Base-by-base conservation (phyloP, 1,140 invertebrate genomes). In the Planococcus citri region DNA sequence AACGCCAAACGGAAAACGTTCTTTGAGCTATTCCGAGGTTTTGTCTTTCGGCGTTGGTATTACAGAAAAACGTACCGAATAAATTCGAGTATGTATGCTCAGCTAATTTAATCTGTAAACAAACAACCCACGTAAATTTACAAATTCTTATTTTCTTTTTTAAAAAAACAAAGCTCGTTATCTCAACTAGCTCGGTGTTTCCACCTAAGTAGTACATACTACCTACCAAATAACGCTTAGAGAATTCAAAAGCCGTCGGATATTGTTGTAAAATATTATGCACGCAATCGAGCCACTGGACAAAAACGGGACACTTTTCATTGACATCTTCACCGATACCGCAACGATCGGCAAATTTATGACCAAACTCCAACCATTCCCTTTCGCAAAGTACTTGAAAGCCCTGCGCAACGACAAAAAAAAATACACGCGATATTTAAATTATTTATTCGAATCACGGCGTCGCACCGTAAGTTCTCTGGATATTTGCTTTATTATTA, bases 281-380 rank as follows among this genome's bases (percentile, higher is more conserved):
- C 0, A 98, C 89, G 76, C 94, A 93, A 77, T 99, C 96, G 3
- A 98, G 82, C 93, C 95, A 99, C 78, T 98, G 96, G 57, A 98
- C 81, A 81, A 99, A 99, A 71, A 98, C 92, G 17, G 97, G 97
- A 78, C 92, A 95, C 69, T 89, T 82, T 80, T 98, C 95, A 79
- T 95, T 96, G 0, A 84, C 80, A 76, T 97, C 94, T 71, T 94
- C 91, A 17, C 87, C 87, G 75, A 92, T 89, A 6, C 94, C 94
- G 79, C 93, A 95, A 27, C 95, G 86, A 78, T 97, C 94, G 8
- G 89, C 92, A 80, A 97, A 97, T 81, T 97, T 97, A 80, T 98
- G 95, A 0, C 95, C 95, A 81, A 95, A 98, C 75, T 93, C 91
- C 12, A 97, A 78, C 95, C 95, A 98, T 79, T 97, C 95, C 74